Base-by-base conservation (phyloP, 2,797 vertebrate species). In the Orientallactaga sibirica region DNA sequence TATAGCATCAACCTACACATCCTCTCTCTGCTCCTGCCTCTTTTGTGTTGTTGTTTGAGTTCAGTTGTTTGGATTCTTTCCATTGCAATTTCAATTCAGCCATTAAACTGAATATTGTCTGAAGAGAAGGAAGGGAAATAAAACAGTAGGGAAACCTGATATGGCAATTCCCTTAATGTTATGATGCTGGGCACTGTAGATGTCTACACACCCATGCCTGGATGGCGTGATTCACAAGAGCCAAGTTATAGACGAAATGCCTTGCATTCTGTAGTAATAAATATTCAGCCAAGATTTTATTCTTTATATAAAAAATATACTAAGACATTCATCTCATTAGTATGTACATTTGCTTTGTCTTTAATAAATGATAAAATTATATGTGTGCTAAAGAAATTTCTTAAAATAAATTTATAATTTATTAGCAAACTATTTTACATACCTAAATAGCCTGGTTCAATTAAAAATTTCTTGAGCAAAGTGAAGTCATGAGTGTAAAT, bases 41-140 rank as follows among this genome's bases (percentile, higher is more conserved):
- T 7, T 97, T 96, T 97, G 67, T 92, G 48, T 64, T 37, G 33
- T 62, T 84, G 83, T 92, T 95, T 97, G 85, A 91, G 82, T 77
- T 97, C 27, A 27, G 97, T 97, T 95, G 86, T 88, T 95, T 90
- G 90, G 88, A 86, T 94, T 97, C 94, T 96, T 98, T 97, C 96
- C 92, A 67, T 0, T 73, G 6, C 71, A 64, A 71, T 96, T 97
- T 96, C 90, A 96, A 86, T 75, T 71, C 83, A 90, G 94, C 88
- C 75, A 3, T 94, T 93, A 91, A 88, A 91, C 66, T 83, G 96
- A 96, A 87, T 92, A 94, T 93, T 91, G 76, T 48, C 90, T 88
- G 79, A 61, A 86, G n/a, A 94, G 77, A 95, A 96, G 93, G 86
- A 93, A 96, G 75, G 87, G 61, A 95, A 76, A 43, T 22, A 66